Evolutionary conservation across 2,888 invertebrate genomes (phyloP).

Genomic region (Aleiodes testaceus): DNA sequence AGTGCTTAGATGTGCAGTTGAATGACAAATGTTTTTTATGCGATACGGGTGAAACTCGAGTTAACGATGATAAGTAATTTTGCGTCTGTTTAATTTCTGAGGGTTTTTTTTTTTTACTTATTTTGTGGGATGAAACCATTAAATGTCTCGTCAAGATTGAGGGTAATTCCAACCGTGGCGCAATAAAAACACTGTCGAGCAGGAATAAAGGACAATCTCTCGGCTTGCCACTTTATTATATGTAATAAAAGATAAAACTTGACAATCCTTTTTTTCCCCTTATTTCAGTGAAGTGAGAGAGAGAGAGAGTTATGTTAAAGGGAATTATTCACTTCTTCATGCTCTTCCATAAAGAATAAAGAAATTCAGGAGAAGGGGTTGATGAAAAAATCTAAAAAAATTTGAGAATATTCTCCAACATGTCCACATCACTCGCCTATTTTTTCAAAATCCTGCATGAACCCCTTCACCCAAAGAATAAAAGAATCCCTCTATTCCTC

Average conservation of each 20-base stretch:
- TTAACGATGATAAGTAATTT: constrained; percentile 18
- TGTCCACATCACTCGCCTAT: too few relatives aligned
- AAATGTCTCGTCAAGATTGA: constrained; percentile 21
- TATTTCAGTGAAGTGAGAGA: not conserved
- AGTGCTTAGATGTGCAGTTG: not conserved
- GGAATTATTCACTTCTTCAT: too few relatives aligned
- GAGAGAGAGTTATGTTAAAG: too few relatives aligned
- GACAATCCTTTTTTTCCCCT: constrained; percentile 21
- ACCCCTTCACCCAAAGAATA: not conserved
- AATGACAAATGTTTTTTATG: constrained; percentile 19
- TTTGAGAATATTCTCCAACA: too few relatives aligned
- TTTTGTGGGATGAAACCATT: not conserved
- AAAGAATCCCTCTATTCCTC: not conserved
- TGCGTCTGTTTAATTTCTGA: constrained; percentile 1
- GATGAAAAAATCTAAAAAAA: too few relatives aligned
- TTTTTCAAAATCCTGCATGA: too few relatives aligned
- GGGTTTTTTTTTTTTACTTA: not conserved
- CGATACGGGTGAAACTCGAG: constrained; percentile 8
- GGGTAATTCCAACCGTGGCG: constrained; percentile 30
- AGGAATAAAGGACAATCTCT: constrained; percentile 27
- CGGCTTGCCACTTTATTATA: constrained; percentile 36
- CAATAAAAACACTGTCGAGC: constrained; percentile 35
- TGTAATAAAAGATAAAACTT: constrained; percentile 40
- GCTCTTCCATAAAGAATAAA: too few relatives aligned
- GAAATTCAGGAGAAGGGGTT: too few relatives aligned